Percentiles rank a stretch among this genome's conserved stretches.
Conservation (phyloP, 2,113 vertebrate species). For the Ammodramus savannarum region DNA sequence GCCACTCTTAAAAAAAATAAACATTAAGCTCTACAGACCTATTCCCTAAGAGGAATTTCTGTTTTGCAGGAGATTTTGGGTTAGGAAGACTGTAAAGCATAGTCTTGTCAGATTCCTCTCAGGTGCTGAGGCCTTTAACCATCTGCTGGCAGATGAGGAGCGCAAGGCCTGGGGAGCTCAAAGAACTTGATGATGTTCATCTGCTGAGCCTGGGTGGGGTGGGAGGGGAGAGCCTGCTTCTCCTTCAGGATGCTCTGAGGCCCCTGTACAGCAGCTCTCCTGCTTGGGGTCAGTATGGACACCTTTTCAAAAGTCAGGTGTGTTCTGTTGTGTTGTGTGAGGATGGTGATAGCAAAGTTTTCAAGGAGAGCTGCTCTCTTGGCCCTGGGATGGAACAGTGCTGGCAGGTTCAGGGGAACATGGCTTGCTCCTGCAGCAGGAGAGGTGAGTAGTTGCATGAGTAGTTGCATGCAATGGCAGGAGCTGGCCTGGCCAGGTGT, state of each 20-base stretch:
- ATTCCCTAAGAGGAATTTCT: not conserved
- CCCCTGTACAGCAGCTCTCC: not conserved
- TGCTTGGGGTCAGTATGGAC: not conserved
- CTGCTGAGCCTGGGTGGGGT: not conserved
- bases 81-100: not conserved
- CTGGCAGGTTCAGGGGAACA: not conserved
- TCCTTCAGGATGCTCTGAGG: fast-evolving
- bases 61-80: not conserved
- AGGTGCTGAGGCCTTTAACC: not conserved
- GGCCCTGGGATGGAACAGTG: not conserved
- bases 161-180: not conserved
- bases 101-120: not conserved
- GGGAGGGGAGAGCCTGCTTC: not conserved
- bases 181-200: not conserved
- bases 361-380: not conserved
- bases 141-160: not conserved
- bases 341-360: not conserved
- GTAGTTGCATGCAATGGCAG: not conserved
- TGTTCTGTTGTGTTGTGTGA: not conserved
- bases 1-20: conserved; percentile 8
- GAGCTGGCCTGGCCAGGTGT: not conserved
- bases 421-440: not conserved
- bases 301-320: not conserved
- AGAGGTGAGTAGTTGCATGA: not conserved
- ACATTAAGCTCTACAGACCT: not conserved